These are phyloP conservation scores for Ivindomyrus marchei DNA, from an alignment of 2,113 vertebrate genomes.

Conservation along the genomic window DNA sequence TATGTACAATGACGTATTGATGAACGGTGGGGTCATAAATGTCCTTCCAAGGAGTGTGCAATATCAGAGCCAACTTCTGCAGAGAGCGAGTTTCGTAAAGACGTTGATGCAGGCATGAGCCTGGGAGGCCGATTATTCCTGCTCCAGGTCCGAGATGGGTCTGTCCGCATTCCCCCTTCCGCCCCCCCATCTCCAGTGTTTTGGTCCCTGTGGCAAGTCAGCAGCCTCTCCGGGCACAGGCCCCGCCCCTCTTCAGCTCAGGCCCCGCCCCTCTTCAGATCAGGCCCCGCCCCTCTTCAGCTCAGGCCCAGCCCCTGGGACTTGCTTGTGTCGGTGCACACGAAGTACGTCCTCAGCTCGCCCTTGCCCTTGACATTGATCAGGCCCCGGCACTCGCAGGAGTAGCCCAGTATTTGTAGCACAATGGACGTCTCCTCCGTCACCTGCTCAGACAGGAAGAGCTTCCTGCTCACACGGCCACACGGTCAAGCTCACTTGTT, in stretches of 20 bases:
- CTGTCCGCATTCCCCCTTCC: neutral
- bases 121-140: neutral
- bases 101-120: neutral
- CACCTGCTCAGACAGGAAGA: conserved; percentile 59
- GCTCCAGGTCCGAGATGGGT: neutral
- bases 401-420: conserved; percentile 81
- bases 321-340: conserved; percentile 90
- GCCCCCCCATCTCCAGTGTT: neutral
- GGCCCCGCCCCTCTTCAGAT: conserved; percentile 68
- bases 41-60: neutral
- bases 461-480: neutral
- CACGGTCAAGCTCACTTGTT: neutral
- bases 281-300: conserved; percentile 59
- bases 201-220: neutral
- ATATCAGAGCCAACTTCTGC: neutral
- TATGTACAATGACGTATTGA: neutral
- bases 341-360: conserved; percentile 89
- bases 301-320: conserved; percentile 78
- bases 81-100: neutral
- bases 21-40: neutral
- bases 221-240: neutral
- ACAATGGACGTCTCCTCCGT: conserved; percentile 83
- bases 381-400: conserved; percentile 85
- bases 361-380: conserved; percentile 97
- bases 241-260: conserved; percentile 58